Conservation (phyloP, 2,888 invertebrate species). For the Steinernema hermaphroditum region DNA sequence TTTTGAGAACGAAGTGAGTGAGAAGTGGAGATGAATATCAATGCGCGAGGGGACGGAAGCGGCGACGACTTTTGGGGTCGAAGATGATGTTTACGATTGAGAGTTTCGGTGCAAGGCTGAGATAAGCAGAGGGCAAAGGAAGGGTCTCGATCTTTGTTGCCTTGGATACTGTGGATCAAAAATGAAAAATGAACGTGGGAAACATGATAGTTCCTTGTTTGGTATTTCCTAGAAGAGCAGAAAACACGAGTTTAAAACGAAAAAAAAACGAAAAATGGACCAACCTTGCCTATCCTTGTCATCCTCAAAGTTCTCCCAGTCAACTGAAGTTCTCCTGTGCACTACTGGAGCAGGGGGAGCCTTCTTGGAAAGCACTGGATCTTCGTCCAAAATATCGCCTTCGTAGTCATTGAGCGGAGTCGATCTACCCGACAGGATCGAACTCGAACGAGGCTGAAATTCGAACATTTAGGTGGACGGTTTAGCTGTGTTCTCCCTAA, state of each 20-base stretch:
- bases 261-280: too few species aligned
- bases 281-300: not conserved
- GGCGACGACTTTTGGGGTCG: not conserved
- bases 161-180: too few species aligned
- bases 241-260: too few species aligned
- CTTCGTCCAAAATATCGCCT: conserved; percentile 59
- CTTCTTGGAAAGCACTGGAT: conserved; percentile 55
- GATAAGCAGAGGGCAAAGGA: too few species aligned
- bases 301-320: conserved; percentile 65
- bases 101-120: not conserved
- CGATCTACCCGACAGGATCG: conserved; percentile 35
- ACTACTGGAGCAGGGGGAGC: conserved; percentile 64
- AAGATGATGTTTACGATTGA: not conserved
- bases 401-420: conserved; percentile 50
- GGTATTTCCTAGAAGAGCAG: too few species aligned
- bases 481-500: too few species aligned
- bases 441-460: conserved; percentile 21
- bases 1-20: not conserved
- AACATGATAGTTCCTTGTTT: too few species aligned
- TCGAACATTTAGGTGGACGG: not conserved
- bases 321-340: conserved; percentile 58
- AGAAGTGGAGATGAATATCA: not conserved
- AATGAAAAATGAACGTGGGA: too few species aligned
- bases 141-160: too few species aligned
- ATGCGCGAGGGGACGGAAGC: not conserved